Evolutionary conservation across 2,113 vertebrate species (phyloP), one percentile per base, ranked within the genome.

Genomic region (Ammodytes marinus): DNA sequence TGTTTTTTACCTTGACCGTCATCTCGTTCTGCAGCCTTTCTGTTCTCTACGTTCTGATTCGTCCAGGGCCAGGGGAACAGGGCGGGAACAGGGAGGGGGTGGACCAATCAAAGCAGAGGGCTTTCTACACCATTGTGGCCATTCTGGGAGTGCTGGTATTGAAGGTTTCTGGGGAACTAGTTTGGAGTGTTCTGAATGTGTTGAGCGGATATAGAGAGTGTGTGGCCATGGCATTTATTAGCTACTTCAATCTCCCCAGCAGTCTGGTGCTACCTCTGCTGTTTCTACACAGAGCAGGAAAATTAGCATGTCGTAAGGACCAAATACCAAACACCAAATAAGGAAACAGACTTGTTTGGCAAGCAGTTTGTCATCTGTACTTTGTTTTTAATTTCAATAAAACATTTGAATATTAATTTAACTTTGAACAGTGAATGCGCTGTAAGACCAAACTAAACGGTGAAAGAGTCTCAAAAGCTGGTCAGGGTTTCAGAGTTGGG

Each of bases 191-290:
- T 6, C 4, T 74, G 2, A 1, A 17, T 52, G 13, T 5, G 5
- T 2, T 52, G 50, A 14, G 15, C 5, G 1, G 2, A 52, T 5
- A 6, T 52, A 27, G 9, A 14, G 2, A 76, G 77, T 47, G 4
- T 39, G n/a, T 4, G 5, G 8, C 2, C 0, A 6, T 0, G 13
- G 5, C 9, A 2, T 47, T 0, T 60, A 8, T 1, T 3, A 0
- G 14, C 6, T 80, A 59, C 71, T 47, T 75, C 42, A 37, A 9
- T 54, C 2, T 85, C 8, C 86, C 86, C 1, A 11, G 70, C 69
- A 79, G 8, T 37, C 14, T 87, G 3, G 1, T 80, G 49, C 37
- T 69, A 47, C 86, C 74, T 19, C n/a, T 79, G n/a, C 12, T 85
- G 45, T 79, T 75, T 59, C 61, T 59, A 0, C 75, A 67, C 0